Percentiles rank a stretch among this genome's conserved stretches.
Evolutionary conservation across 2,888 invertebrate species (phyloP).

Genomic region (Drosophila nr. medialis): DNA sequence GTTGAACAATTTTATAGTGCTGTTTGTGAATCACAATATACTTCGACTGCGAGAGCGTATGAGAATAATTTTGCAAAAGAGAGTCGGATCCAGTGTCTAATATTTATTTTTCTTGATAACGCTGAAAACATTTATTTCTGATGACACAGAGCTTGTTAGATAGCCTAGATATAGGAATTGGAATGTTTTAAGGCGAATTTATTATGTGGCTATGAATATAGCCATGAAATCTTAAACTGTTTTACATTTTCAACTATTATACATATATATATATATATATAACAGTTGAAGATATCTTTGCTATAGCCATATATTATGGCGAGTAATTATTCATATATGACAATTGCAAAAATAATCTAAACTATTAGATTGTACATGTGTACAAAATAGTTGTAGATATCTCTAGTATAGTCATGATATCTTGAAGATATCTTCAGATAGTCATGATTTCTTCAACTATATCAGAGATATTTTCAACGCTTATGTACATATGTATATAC

Average conservation of each 20-base stretch:
- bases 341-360: background rate
- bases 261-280: background rate
- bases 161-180: background rate
- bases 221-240: background rate
- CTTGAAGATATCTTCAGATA: background rate
- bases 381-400: background rate
- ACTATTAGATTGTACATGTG: background rate
- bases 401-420: background rate
- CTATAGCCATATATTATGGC: background rate
- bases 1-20: conserved; percentile 32
- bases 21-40: conserved; percentile 30
- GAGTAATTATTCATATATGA: too few species aligned
- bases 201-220: background rate
- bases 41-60: conserved; percentile 11
- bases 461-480: background rate
- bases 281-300: background rate
- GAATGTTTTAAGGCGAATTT: background rate
- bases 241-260: background rate
- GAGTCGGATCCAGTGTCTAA: conserved; percentile 12
- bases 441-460: background rate
- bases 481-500: background rate
- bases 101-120: conserved; percentile 26
- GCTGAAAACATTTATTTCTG: conserved; percentile 17
- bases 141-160: conserved; percentile 12
- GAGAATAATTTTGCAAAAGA: conserved; percentile 16